Percentiles rank a stretch among this genome's conserved stretches.
These are phyloP conservation scores for Seira musarum DNA, from an alignment of 2,888 invertebrate genomes.

Conservation along the genomic window DNA sequence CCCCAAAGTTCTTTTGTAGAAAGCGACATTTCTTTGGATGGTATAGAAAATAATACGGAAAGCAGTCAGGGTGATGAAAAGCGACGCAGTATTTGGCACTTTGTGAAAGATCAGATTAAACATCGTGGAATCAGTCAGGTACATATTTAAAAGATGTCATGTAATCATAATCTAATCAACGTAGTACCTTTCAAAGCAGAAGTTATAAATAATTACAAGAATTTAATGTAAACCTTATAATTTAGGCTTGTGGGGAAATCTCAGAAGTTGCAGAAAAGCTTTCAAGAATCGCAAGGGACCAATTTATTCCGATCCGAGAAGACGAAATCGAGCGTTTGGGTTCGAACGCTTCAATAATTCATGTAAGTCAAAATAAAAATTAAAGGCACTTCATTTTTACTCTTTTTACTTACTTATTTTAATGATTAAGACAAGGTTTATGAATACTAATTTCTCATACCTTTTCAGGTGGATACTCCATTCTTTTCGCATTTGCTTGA, in stretches of 20 bases:
- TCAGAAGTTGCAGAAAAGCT: constrained; percentile 68
- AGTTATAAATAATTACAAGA: too few relatives aligned
- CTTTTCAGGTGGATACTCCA: constrained; percentile 67
- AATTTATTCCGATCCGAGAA: constrained; percentile 68
- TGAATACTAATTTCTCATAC: too few relatives aligned
- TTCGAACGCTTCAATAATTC: constrained; percentile 64
- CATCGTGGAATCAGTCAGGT: constrained; percentile 68
- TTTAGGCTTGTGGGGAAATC: constrained; percentile 63
- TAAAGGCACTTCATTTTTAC: too few relatives aligned
- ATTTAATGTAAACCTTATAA: constrained; percentile 5
- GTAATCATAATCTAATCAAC: too few relatives aligned
- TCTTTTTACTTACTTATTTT: too few relatives aligned
- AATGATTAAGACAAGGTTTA: too few relatives aligned
- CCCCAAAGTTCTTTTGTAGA: constrained; percentile 40
- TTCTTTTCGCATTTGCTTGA: constrained; percentile 68
- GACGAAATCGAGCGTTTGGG: constrained; percentile 67
- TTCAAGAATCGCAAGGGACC: constrained; percentile 67
- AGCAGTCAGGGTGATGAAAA: neutral
- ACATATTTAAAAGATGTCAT: constrained; percentile 6
- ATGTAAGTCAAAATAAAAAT: constrained; percentile 42
- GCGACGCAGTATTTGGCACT: constrained; percentile 62
- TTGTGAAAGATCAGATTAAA: constrained; percentile 66
- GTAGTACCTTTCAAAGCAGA: too few relatives aligned
- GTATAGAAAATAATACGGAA: constrained; percentile 23
- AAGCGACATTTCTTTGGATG: constrained; percentile 51